phyloP scores from a whole-genome alignment of 2,888 invertebrate genomes.

The Acrocyrtus sp. region DNA sequence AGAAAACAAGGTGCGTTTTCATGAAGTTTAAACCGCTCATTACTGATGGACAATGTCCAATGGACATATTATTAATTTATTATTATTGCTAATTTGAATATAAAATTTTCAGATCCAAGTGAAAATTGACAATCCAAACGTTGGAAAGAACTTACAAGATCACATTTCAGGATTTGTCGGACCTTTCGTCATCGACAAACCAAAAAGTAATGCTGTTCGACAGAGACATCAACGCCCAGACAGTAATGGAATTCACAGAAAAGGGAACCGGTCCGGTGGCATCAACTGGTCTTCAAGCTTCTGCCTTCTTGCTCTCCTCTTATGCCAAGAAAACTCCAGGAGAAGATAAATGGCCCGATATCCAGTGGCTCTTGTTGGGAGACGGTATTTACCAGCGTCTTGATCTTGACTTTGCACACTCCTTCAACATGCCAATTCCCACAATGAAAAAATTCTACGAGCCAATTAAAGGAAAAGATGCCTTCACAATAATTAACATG shows the following conservation, averaged over 20 bases:
- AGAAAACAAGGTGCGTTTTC: conserved; percentile 41
- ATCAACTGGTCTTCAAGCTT: conserved; percentile 56
- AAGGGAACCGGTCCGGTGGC: conserved; percentile 59
- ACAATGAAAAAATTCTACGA: conserved; percentile 53
- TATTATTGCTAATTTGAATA: too few species aligned
- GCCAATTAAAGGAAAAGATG: conserved; percentile 53
- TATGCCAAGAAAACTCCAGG: conserved; percentile 42
- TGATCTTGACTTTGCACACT: conserved; percentile 55
- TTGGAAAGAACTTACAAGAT: conserved; percentile 60
- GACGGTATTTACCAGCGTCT: conserved; percentile 51
- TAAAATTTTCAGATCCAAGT: conserved; percentile 56
- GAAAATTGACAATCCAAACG: conserved; percentile 52
- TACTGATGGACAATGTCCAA: too few species aligned
- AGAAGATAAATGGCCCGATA: conserved; percentile 57
- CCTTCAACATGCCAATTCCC: conserved; percentile 56
- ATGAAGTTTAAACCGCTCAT: too few species aligned
- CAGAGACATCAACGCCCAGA: conserved; percentile 55
- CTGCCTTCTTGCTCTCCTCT: conserved; percentile 53
- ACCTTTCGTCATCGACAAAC: conserved; percentile 58
- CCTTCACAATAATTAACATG: conserved; percentile 57
- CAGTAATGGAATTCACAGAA: conserved; percentile 52
- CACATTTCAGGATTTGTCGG: conserved; percentile 57
- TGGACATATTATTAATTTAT: too few species aligned
- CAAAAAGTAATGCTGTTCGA: conserved; percentile 58
- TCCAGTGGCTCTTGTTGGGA: conserved; percentile 59